A percentile compares a stretch with the other conserved stretches of the same genome.
Evolutionary conservation across 2,113 vertebrate genomes (phyloP).

Genomic region (Physeter macrocephalus): DNA sequence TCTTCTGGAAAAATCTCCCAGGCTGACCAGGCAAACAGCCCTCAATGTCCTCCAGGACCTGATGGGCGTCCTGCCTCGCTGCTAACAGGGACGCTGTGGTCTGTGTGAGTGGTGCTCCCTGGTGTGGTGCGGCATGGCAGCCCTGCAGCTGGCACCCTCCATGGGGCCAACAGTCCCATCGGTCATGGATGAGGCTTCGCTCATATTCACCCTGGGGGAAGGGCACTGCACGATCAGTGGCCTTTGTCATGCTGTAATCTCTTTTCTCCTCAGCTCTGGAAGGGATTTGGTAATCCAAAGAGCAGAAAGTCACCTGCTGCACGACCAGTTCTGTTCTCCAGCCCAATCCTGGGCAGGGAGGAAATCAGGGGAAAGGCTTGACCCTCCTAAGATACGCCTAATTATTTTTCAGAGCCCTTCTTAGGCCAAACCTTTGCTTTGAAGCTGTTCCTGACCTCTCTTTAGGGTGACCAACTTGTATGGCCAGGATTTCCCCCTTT

Average conservation of each 20-base stretch:
- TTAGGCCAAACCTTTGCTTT: neutral
- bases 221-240: neutral
- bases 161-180: neutral
- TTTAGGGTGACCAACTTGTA: neutral
- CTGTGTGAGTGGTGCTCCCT: neutral
- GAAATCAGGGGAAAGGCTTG: neutral
- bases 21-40: neutral
- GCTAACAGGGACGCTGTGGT: neutral
- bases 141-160: fast-evolving
- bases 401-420: neutral
- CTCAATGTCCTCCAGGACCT: neutral
- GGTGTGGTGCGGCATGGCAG: neutral
- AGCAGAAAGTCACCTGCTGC: neutral
- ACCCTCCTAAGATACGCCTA: neutral
- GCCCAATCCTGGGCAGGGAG: neutral
- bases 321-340: neutral
- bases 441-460: neutral
- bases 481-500: neutral
- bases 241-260: neutral
- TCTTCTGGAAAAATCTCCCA: neutral
- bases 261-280: neutral
- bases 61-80: neutral
- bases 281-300: neutral
- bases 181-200: neutral
- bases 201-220: neutral